These are phyloP conservation scores for Scortum barcoo DNA, from an alignment of 2,113 vertebrate genomes.

Conservation along the genomic window DNA sequence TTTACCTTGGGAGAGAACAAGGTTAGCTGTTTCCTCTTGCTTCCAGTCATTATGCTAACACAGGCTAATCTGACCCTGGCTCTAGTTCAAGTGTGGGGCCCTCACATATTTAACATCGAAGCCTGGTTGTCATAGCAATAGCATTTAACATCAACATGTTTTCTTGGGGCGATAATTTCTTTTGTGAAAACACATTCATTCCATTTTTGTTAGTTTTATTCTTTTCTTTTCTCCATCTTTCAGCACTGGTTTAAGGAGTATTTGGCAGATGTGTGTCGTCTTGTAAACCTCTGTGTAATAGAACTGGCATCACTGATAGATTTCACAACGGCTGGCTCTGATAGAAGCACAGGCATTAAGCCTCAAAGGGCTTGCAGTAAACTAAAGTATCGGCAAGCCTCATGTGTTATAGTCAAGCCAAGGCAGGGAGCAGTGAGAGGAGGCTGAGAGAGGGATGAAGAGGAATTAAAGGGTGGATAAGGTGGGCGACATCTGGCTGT, in stretches of 20 bases:
- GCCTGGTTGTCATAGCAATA: neutral
- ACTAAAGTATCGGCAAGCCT: neutral
- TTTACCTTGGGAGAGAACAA: neutral
- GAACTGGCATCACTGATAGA: slow-evolving; percentile 17
- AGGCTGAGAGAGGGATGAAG: slow-evolving; percentile 23
- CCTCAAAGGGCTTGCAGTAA: slow-evolving; percentile 1
- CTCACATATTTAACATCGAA: neutral
- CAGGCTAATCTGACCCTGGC: neutral
- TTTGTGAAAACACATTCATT: neutral
- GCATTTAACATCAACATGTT: neutral
- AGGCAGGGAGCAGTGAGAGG: slow-evolving; percentile 12
- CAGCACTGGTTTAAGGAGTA: neutral
- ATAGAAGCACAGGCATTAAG: slow-evolving; percentile 7
- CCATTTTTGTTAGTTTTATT: neutral
- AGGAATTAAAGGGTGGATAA: slow-evolving; percentile 21
- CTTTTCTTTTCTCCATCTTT: neutral
- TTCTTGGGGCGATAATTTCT: neutral
- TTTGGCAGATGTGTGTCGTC: slow-evolving; percentile 24
- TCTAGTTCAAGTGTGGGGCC: neutral
- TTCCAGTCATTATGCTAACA: neutral
- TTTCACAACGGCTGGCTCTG: slow-evolving; percentile 24
- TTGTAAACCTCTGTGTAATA: slow-evolving; percentile 35
- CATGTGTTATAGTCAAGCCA: slow-evolving; percentile 24
- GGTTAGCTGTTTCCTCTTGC: neutral
- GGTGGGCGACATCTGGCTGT: slow-evolving; percentile 44